These are phyloP conservation scores for Eristalis pertinax DNA, from an alignment of 2,888 invertebrate genomes.

Conservation along the genomic window DNA sequence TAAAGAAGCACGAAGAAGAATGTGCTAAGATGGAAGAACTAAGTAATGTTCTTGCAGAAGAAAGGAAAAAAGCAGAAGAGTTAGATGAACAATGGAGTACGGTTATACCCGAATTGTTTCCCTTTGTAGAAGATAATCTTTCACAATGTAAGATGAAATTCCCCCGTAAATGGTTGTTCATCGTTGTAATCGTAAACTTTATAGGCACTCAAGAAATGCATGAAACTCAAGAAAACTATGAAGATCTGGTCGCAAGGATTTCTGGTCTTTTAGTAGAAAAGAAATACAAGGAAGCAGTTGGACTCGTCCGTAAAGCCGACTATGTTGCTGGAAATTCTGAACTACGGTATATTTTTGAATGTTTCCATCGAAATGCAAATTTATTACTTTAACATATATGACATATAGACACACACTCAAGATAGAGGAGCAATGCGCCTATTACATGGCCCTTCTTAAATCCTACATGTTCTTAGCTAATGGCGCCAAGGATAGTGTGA, in stretches of 20 bases:
- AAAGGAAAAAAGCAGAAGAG: slow-evolving; percentile 83
- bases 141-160: slow-evolving; percentile 74
- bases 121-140: slow-evolving; percentile 77
- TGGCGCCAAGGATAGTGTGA: slow-evolving; percentile 78
- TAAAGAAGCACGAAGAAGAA: slow-evolving; percentile 83
- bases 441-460: slow-evolving; percentile 78
- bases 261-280: slow-evolving; percentile 76
- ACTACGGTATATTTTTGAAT: slow-evolving; percentile 73
- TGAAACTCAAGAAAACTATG: slow-evolving; percentile 77
- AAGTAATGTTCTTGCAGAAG: slow-evolving; percentile 83
- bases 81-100: slow-evolving; percentile 81
- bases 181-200: neutral
- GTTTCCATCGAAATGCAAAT: neutral
- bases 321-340: slow-evolving; percentile 78
- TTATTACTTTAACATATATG: neutral
- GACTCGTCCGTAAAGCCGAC: slow-evolving; percentile 79
- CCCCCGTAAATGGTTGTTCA: neutral
- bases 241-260: slow-evolving; percentile 77
- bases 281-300: slow-evolving; percentile 78
- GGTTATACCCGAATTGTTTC: slow-evolving; percentile 77
- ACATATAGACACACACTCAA: slow-evolving; percentile 73
- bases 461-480: slow-evolving; percentile 79
- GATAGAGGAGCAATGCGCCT: slow-evolving; percentile 78
- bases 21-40: slow-evolving; percentile 80
- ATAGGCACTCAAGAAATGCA: slow-evolving; percentile 74